These are phyloP conservation scores for Ischnura elegans DNA, from an alignment of 2,888 invertebrate genomes.

Conservation along the genomic window DNA sequence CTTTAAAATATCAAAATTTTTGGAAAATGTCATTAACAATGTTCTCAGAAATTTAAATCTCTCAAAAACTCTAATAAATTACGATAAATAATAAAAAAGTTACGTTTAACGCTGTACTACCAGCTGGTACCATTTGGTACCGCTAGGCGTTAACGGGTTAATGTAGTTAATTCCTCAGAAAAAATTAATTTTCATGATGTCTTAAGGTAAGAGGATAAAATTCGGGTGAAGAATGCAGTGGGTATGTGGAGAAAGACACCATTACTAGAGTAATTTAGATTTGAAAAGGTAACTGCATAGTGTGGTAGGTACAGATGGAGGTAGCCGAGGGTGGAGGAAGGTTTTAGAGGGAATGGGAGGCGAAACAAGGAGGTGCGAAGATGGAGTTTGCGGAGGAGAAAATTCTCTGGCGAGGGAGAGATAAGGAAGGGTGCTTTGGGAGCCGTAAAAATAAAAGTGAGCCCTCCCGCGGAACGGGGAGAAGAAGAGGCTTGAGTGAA, in stretches of 20 bases:
- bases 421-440: slow-evolving; percentile 22
- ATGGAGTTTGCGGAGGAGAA: background rate
- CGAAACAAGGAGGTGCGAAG: background rate
- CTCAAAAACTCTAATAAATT: no score
- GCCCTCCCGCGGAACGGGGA: background rate
- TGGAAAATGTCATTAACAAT: no score
- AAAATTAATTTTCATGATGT: no score
- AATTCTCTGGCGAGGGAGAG: slow-evolving; percentile 5
- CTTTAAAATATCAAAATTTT: no score
- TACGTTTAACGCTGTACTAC: no score
- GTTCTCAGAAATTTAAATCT: no score
- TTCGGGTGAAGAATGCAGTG: background rate
- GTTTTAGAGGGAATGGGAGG: background rate
- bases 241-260: background rate
- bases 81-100: no score
- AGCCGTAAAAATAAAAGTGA: slow-evolving; percentile 26
- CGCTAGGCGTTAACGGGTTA: no score
- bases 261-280: background rate
- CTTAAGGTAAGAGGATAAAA: no score
- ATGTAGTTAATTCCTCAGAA: no score
- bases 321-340: background rate
- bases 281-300: background rate
- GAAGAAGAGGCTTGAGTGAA: slow-evolving; percentile 3
- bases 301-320: background rate
- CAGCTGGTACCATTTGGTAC: no score